Evolutionary conservation across 1,140 invertebrate genomes (phyloP).

Genomic region (Periplaneta americana): DNA sequence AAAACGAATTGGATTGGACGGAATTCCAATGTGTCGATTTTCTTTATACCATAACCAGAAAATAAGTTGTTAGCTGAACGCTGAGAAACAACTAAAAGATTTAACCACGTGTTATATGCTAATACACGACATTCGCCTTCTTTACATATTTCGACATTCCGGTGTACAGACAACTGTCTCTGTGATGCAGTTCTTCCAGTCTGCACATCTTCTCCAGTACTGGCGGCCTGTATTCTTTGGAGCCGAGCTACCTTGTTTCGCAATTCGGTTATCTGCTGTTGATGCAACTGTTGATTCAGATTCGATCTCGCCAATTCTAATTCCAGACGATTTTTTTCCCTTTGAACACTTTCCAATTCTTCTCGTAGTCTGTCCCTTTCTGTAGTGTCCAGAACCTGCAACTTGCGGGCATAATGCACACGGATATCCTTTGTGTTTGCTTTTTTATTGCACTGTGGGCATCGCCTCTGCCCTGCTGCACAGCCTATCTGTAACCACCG

Average conservation of each 20-base stretch:
- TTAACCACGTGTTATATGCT: slow-evolving; percentile 53
- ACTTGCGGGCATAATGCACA: slow-evolving; percentile 59
- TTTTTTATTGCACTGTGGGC: slow-evolving; percentile 84
- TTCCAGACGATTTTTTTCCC: slow-evolving; percentile 37
- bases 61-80: slow-evolving; percentile 63
- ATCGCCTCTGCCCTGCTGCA: slow-evolving; percentile 41
- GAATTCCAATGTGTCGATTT: slow-evolving; percentile 60
- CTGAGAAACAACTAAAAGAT: slow-evolving; percentile 63
- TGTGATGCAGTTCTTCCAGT: neutral
- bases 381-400: slow-evolving; percentile 57
- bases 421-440: slow-evolving; percentile 68
- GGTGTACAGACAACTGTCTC: neutral
- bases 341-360: slow-evolving; percentile 44
- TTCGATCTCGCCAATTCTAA: slow-evolving; percentile 43
- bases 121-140: slow-evolving; percentile 73
- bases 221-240: neutral
- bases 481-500: slow-evolving; percentile 59
- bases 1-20: slow-evolving; percentile 47
- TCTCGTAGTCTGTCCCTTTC: slow-evolving; percentile 51
- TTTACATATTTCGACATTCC: slow-evolving; percentile 50
- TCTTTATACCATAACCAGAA: slow-evolving; percentile 70
- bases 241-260: neutral
- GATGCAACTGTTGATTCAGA: slow-evolving; percentile 27
- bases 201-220: neutral
- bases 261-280: slow-evolving; percentile 20